phyloP scores from a whole-genome alignment of 2,888 invertebrate genomes.

The Xiphydria camelus region DNA sequence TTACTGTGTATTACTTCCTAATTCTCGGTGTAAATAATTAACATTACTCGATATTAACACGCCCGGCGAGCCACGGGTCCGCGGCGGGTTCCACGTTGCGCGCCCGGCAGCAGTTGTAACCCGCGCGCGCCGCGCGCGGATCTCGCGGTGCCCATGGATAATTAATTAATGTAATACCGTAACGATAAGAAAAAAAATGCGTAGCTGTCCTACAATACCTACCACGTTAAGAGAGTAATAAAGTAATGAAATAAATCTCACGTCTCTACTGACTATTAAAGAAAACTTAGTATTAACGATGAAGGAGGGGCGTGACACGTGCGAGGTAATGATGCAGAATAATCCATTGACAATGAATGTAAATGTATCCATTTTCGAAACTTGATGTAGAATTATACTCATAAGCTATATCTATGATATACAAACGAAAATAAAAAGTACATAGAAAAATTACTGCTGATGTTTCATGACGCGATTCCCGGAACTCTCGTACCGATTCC shows the following conservation, averaged over 20 bases:
- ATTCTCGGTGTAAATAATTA: conserved; percentile 57
- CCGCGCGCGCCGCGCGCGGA: not conserved
- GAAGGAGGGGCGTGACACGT: conserved; percentile 30
- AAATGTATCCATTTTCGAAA: conserved; percentile 59
- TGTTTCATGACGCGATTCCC: not conserved
- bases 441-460: conserved; percentile 12
- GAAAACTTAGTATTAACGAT: conserved; percentile 50
- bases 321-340: conserved; percentile 37
- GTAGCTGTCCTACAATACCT: conserved; percentile 55
- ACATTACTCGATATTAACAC: conserved; percentile 47
- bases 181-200: conserved; percentile 45
- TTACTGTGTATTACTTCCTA: conserved; percentile 45
- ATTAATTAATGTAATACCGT: conserved; percentile 55
- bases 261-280: conserved; percentile 52
- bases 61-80: conserved; percentile 35
- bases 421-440: conserved; percentile 58
- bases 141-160: conserved; percentile 26
- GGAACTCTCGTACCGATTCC: too few species aligned
- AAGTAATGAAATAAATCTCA: conserved; percentile 46
- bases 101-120: not conserved
- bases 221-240: conserved; percentile 52
- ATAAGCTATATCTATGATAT: conserved; percentile 59
- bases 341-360: conserved; percentile 59
- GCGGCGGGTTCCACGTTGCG: too few species aligned
- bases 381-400: conserved; percentile 58